phyloP scores from a whole-genome alignment of 2,888 invertebrate species.

The Drosophila lacicola region DNA sequence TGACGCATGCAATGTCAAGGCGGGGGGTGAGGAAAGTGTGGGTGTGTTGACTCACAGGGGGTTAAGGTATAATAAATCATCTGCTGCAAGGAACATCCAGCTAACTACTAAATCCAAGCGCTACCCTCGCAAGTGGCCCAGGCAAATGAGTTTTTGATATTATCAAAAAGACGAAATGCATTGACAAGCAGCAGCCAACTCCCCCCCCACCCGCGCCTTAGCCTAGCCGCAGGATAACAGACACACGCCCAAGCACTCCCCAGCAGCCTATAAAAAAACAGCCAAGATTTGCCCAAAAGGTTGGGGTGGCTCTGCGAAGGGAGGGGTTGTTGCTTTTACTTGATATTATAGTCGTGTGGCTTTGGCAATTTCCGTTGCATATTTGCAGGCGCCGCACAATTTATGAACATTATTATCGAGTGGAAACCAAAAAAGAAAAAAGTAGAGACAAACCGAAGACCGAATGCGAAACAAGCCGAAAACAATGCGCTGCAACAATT shows the following conservation, averaged over 20 bases:
- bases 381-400: constrained; percentile 70
- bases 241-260: constrained; percentile 61
- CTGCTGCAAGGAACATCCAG: constrained; percentile 53
- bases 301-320: background rate
- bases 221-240: constrained; percentile 40
- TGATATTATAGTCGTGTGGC: constrained; percentile 66
- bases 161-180: constrained; percentile 71
- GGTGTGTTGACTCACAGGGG: background rate
- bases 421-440: constrained; percentile 23
- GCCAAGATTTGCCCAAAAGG: constrained; percentile 20
- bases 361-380: constrained; percentile 76
- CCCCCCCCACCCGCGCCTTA: background rate
- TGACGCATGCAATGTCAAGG: constrained; percentile 58
- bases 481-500: constrained; percentile 52
- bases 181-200: constrained; percentile 61
- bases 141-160: constrained; percentile 78
- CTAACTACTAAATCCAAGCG: constrained; percentile 53
- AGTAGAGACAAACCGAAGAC: background rate
- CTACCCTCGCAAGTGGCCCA: constrained; percentile 45
- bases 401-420: constrained; percentile 69
- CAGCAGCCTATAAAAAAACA: constrained; percentile 63
- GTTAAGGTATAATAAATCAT: constrained; percentile 68
- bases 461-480: constrained; percentile 9
- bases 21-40: background rate
- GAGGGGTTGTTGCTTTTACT: constrained; percentile 16